Evolutionary conservation across 2,113 vertebrate genomes (phyloP).

Genomic region (Circaetus gallicus): DNA sequence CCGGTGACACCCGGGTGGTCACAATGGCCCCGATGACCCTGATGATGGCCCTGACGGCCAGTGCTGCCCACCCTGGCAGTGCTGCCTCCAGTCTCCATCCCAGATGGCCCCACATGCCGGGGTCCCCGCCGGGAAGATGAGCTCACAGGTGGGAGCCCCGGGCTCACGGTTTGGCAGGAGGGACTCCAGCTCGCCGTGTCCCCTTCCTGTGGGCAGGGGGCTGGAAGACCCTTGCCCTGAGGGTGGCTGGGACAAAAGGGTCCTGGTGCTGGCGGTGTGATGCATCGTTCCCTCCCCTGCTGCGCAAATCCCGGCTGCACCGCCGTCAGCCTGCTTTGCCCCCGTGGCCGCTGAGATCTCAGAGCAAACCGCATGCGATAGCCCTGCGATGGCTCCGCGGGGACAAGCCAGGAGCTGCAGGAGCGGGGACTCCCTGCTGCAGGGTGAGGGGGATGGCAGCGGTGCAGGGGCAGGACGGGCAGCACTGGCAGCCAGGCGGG

Average conservation of each 20-base stretch:
- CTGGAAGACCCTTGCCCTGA: neutral
- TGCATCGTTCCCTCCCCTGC: neutral
- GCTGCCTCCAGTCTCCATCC: neutral
- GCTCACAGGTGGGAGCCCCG: neutral
- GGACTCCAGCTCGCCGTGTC: fast-evolving
- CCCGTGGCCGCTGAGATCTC: neutral
- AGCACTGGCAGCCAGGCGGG: fast-evolving
- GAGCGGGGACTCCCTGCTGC: fast-evolving
- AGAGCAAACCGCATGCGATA: fast-evolving
- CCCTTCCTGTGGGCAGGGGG: neutral
- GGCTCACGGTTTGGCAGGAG: neutral
- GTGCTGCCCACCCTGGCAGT: fast-evolving
- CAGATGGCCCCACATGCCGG: fast-evolving
- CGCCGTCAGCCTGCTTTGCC: fast-evolving
- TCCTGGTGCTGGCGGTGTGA: fast-evolving
- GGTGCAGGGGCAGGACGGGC: neutral
- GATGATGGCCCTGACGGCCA: fast-evolving
- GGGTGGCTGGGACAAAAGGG: neutral
- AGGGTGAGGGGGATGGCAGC: fast-evolving
- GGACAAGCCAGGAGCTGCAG: fast-evolving
- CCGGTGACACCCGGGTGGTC: neutral
- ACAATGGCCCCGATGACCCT: neutral
- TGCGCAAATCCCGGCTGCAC: fast-evolving
- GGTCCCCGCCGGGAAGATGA: fast-evolving
- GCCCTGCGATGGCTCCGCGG: fast-evolving